These are phyloP conservation scores for Gopherus flavomarginatus DNA, from an alignment of 2,113 vertebrate species.

Conservation along the genomic window DNA sequence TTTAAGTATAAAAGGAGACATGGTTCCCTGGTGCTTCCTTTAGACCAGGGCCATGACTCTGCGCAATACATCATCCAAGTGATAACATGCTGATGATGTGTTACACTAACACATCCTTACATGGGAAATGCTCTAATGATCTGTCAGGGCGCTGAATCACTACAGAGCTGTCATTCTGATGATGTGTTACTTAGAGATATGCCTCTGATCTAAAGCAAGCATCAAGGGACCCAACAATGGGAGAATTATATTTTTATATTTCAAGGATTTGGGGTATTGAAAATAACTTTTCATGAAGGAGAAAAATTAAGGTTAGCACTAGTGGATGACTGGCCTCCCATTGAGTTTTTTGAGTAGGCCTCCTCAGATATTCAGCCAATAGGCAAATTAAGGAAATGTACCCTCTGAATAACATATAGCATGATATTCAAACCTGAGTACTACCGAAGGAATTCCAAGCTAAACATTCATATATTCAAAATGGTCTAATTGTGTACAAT, in stretches of 20 bases:
- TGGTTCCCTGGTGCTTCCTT: background rate
- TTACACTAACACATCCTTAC: conserved; percentile 36
- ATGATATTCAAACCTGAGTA: background rate
- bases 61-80: conserved; percentile 1
- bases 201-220: conserved; percentile 38
- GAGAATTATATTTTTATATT: conserved; percentile 47
- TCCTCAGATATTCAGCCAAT: background rate
- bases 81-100: background rate
- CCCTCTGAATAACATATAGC: background rate
- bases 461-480: background rate
- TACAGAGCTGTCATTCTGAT: conserved; percentile 40
- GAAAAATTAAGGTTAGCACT: background rate
- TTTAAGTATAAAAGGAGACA: conserved; percentile 9
- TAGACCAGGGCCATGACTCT: conserved; percentile 4
- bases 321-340: accelerated
- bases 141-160: conserved; percentile 51
- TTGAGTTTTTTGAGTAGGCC: background rate
- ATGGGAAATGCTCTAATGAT: conserved; percentile 45
- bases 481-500: accelerated
- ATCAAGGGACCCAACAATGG: conserved; percentile 40
- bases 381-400: background rate
- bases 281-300: background rate
- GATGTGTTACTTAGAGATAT: conserved; percentile 61
- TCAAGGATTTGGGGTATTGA: conserved; percentile 37
- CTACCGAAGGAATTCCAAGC: background rate